Evolutionary conservation across 2,113 vertebrate genomes (phyloP), one percentile per base, ranked within the genome.

Genomic region (Pluvianellus socialis): DNA sequence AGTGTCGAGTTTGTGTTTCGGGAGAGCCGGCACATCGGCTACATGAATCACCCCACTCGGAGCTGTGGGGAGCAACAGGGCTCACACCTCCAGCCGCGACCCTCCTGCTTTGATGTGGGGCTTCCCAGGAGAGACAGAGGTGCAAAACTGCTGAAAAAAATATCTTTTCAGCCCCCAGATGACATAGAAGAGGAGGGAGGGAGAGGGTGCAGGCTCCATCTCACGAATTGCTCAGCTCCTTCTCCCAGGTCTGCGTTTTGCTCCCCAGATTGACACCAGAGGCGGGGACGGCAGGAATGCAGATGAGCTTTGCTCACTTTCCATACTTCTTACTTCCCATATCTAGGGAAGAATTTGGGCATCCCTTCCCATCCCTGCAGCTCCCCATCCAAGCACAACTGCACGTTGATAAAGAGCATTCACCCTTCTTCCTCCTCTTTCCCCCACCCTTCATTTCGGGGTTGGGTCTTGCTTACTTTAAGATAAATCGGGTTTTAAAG

Each of bases 201-300:
- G 30, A 82, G 35, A 30, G 15, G 9, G 4, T 56, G 42, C 9
- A n/a, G 58, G 45, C 3, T 40, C 47, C 0, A 0, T 79, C 20
- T 58, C 30, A 32, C 17, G 66, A 23, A 17, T 27, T n/a, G 27
- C 77, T 71, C 32, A 42, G 11, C 27, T 70, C 13, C 50, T 89
- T 79, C 49, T 82, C 10, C 33, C 33, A 20, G 47, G 12, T 61
- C 52, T 59, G 20, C 72, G n/a, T 12, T 75, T 81, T 90, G 22
- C 6, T 52, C 18, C 33, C 44, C 6, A 1, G 50, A 8, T 50
- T 88, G 66, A 30, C 44, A 44, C 14, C 35, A 35, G 17, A 82
- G 40, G 4, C 35, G 21, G 35, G 22, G 40, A 24, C n/a, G 68
- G n/a, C 2, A 12, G n/a, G 33, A 66, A 42, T 24, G 26, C 14